Conservation (phyloP, 2,797 vertebrate genomes). For the Clarias laeviceps region DNA sequence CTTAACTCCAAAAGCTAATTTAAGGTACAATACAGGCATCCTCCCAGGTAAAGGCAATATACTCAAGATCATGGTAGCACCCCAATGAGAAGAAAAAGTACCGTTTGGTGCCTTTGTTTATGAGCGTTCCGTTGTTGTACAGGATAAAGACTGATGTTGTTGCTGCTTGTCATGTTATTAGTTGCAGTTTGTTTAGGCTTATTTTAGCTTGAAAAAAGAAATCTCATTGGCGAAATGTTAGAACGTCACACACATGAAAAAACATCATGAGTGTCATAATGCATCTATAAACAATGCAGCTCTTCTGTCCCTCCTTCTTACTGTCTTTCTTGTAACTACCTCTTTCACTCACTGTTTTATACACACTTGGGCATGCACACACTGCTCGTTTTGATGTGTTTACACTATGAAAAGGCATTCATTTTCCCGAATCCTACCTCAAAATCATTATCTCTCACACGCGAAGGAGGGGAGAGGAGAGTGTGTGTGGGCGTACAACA, state of each 20-base stretch:
- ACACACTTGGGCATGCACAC: slow-evolving; percentile 41
- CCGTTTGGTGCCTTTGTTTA: slow-evolving; percentile 2
- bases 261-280: slow-evolving; percentile 53
- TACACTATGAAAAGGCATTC: slow-evolving; percentile 62
- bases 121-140: background rate
- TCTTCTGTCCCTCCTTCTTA: slow-evolving; percentile 41
- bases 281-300: slow-evolving; percentile 47
- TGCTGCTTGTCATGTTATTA: slow-evolving; percentile 18
- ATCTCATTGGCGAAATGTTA: slow-evolving; percentile 38
- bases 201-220: slow-evolving; percentile 41
- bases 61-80: background rate
- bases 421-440: slow-evolving; percentile 63
- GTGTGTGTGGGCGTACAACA: slow-evolving; percentile 61
- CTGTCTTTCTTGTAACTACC: slow-evolving; percentile 41
- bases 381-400: slow-evolving; percentile 60
- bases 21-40: background rate
- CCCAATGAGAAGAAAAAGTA: background rate
- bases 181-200: slow-evolving; percentile 38
- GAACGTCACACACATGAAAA: slow-evolving; percentile 44
- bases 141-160: slow-evolving; percentile 11
- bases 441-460: slow-evolving; percentile 68
- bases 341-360: slow-evolving; percentile 48
- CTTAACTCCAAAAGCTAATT: background rate
- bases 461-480: slow-evolving; percentile 51
- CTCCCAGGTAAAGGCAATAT: background rate